Percentiles rank a stretch among this genome's conserved stretches.
Conservation (phyloP, 2,113 vertebrate species). For the Camelus bactrianus region DNA sequence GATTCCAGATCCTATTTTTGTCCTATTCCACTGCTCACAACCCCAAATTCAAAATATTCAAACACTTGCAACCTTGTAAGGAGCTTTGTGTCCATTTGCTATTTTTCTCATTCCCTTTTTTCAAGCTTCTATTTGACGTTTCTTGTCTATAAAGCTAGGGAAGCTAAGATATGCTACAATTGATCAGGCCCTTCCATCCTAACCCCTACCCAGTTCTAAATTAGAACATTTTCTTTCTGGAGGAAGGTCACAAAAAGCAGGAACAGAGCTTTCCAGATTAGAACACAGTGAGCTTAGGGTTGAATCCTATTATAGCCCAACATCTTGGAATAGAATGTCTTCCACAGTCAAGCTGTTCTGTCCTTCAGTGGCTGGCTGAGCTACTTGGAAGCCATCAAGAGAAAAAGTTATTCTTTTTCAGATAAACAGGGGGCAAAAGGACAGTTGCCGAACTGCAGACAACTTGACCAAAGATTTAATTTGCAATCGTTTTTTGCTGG, state of each 20-base stretch:
- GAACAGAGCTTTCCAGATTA: slow-evolving; percentile 55
- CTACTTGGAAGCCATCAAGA: background rate
- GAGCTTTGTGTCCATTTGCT: background rate
- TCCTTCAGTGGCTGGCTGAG: background rate
- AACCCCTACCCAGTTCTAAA: background rate
- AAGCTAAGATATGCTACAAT: slow-evolving; percentile 36
- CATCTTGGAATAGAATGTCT: slow-evolving; percentile 51
- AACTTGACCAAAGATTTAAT: background rate
- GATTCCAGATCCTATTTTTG: background rate
- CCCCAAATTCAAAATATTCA: background rate
- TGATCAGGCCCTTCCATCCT: background rate
- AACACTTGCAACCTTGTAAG: background rate
- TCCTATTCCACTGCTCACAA: background rate
- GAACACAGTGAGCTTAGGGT: slow-evolving; percentile 47
- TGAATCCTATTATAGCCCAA: slow-evolving; percentile 42
- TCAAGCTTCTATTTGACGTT: background rate
- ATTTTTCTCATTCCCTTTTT: background rate
- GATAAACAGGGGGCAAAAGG: background rate
- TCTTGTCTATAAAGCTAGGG: background rate
- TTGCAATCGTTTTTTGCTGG: background rate
- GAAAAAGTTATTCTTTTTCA: slow-evolving; percentile 3
- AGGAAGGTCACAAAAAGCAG: slow-evolving; percentile 18
- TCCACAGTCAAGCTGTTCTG: slow-evolving; percentile 32
- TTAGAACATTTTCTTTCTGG: slow-evolving; percentile 31
- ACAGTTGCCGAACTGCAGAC: background rate